These are phyloP conservation scores for Creontiades dilutus DNA, from an alignment of 2,888 invertebrate genomes.

Conservation along the genomic window DNA sequence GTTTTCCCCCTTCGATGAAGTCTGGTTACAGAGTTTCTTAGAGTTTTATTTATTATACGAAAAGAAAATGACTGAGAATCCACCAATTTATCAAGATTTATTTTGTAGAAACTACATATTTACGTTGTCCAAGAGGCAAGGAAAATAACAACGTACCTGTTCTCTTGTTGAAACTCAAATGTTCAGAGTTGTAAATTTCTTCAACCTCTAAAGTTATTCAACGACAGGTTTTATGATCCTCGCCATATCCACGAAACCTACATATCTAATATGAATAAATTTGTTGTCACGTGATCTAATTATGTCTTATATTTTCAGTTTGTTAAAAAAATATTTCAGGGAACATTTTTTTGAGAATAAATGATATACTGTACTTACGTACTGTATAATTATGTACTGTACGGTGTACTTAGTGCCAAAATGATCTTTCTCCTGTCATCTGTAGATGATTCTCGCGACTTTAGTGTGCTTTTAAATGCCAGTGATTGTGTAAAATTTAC, in stretches of 20 bases:
- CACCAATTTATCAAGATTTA: background rate
- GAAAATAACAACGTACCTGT: background rate
- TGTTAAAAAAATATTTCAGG: background rate
- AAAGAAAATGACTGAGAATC: background rate
- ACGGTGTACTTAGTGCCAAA: constrained; percentile 54
- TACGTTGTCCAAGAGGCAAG: background rate
- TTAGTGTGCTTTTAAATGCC: background rate
- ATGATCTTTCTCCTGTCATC: background rate
- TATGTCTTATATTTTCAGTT: background rate
- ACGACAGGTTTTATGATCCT: background rate
- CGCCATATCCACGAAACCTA: background rate
- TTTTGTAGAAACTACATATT: background rate
- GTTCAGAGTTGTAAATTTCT: background rate
- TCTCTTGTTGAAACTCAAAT: background rate
- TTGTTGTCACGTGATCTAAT: background rate
- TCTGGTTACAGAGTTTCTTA: background rate
- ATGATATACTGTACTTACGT: too few species aligned
- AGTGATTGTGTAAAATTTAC: background rate
- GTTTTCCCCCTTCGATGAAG: background rate
- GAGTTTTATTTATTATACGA: background rate
- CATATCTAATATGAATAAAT: background rate
- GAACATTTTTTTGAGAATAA: constrained; percentile 21
- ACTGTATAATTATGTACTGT: too few species aligned
- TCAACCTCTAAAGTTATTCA: background rate
- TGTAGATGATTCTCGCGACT: background rate